Evolutionary conservation across 2,888 invertebrate species (phyloP), one percentile per base, ranked within the genome.

Genomic region (Eledona agricola): DNA sequence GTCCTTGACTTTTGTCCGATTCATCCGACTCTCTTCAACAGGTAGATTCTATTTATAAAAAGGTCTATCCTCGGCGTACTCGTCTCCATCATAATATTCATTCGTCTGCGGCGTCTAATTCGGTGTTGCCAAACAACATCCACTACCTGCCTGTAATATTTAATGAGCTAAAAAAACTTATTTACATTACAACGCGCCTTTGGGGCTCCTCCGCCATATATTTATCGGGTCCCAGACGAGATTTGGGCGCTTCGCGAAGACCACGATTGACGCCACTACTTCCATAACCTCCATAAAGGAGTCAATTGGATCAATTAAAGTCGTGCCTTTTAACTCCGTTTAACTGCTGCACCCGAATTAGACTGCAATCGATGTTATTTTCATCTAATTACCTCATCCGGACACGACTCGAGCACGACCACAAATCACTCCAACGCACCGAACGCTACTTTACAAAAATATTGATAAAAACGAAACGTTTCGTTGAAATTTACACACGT

Each of bases 11-110:
- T 22, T 22, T 22, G 22, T 22, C 9, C 22, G n/a, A n/a, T 22
- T 22, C 22, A 7, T 5, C 22, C 2, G 22, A 22, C 6, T 22
- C 3, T 4, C 22, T 2, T 43, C 46, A 58, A 59, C 63, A 62
- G 64, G 62, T 64, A 64, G 60, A 60, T 57, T 63, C 62, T 64
- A 64, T 63, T 61, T 63, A 61, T 63, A 63, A 60, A 62, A 52
- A 32, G 42, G 42, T 42, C 19, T 15, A 20, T 7, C 31, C 15
- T 2, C 11, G 10, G 16, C n/a, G n/a, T 22, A 45, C 32, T n/a
- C 22, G 43, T 22, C 19, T 17, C 29, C 22, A 35, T 47, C 28
- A 35, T 20, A n/a, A n/a, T 35, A 7, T 31, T 31, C 12, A 17
- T 19, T 7, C 22, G 43, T 22, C 23, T 32, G 19, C 34, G 34